Base-by-base conservation (phyloP, 2,113 vertebrate species). In the Aix galericulata region DNA sequence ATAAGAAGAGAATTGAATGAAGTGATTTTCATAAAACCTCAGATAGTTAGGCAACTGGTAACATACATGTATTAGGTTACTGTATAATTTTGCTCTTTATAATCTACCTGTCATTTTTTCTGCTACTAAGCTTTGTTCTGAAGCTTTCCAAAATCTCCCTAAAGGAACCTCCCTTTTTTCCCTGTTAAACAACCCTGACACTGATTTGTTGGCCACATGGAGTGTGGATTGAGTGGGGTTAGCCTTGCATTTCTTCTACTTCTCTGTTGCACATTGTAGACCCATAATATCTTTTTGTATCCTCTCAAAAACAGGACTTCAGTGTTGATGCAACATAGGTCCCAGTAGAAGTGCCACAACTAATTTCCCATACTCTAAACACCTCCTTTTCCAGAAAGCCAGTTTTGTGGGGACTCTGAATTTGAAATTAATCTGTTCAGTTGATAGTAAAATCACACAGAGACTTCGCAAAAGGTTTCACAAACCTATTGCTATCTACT, bases 391-490 rank as follows among this genome's bases (percentile, higher is more conserved):
- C 50, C 46, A 83, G 50, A 83, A 71, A 29, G 67, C 17, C 8
- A 32, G 0, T 69, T 87, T 58, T 32, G 7, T 16, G 9, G 15
- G 9, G 8, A 31, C 32, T 77, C 44, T 77, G 50, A 42, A 55
- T 62, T 96, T 13, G 21, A 83, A 83, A 81, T 46, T 66, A 83
- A 42, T 36, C 7, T 80, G 27, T 66, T 76, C 22, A 32, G 15
- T 31, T 82, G 60, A 36, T 26, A 67, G 27, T 9, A 66, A 71
- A 89, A 79, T 73, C 72, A 18, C 44, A 86, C 13, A 69, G 73
- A 86, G 26, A 36, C 25, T 80, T 93, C 40, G 31, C 17, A 78
- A 86, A 75, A 88, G 29, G 2, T 82, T 88, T 93, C 63, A 53
- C 29, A 74, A 82, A 71, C 13, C 31, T 50, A 38, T 46, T 91